Percentiles rank a stretch among this genome's conserved stretches.
Evolutionary conservation across 2,113 vertebrate species (phyloP).

Genomic region (Pao palembangensis): DNA sequence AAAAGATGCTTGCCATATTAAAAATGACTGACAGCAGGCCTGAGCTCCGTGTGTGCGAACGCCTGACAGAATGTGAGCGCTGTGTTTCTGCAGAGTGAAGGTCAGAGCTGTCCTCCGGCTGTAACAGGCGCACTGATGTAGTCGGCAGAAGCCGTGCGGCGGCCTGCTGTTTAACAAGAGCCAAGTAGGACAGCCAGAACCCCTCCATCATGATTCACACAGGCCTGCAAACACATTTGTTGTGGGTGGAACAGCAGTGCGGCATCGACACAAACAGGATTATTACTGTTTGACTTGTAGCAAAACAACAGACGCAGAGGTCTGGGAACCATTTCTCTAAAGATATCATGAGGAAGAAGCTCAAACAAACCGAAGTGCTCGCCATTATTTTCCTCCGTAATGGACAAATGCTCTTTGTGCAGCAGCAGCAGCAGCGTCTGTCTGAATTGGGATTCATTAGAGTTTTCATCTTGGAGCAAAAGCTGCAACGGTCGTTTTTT

Average conservation of each 20-base stretch:
- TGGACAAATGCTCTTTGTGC: neutral
- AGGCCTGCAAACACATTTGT: constrained; percentile 46
- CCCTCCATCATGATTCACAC: constrained; percentile 44
- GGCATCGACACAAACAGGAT: constrained; percentile 28
- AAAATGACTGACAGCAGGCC: constrained; percentile 34
- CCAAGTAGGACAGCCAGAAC: constrained; percentile 57
- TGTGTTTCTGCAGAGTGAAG: constrained; percentile 56
- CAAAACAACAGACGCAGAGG: constrained; percentile 4
- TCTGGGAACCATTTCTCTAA: neutral
- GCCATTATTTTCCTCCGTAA: neutral
- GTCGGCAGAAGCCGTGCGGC: constrained; percentile 41
- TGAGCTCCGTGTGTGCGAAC: neutral
- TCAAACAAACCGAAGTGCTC: neutral
- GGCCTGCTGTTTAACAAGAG: constrained; percentile 39
- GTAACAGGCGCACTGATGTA: constrained; percentile 41
- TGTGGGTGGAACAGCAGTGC: constrained; percentile 44
- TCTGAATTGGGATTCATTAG: constrained; percentile 1
- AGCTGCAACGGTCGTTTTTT: constrained; percentile 16
- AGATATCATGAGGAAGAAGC: neutral
- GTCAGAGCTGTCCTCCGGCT: constrained; percentile 67
- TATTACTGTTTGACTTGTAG: constrained; percentile 24
- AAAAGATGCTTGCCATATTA: constrained; percentile 1
- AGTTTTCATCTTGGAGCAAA: constrained; percentile 23
- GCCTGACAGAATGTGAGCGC: constrained; percentile 31
- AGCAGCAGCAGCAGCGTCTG: constrained; percentile 7